Evolutionary conservation across 2,888 invertebrate genomes (phyloP), one percentile per base, ranked within the genome.

Genomic region (Eudemis profundana): DNA sequence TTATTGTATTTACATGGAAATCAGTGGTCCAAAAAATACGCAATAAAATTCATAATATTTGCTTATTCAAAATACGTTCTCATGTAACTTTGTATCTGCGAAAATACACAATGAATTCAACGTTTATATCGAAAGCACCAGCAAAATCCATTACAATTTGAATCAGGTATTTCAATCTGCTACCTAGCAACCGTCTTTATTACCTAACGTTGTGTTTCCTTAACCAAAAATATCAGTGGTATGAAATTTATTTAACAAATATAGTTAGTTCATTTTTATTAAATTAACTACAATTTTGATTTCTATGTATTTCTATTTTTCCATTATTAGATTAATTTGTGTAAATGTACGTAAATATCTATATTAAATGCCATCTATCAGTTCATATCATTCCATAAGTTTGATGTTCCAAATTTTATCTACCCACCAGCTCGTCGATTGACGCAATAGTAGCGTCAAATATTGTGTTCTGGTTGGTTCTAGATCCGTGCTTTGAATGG

Each of bases 401-500:
- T 40, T 40, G 40, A 40, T 15, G 7, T n/a, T 21, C n/a, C 4
- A 42, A 10, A 36, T n/a, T n/a, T n/a, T n/a, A 49, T 15, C n/a
- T 46, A 65, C 38, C 65, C 46, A 60, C 59, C 65, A 63, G 53
- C 42, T 44, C 21, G 56, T 70, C 71, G 74, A 75, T 75, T 84
- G 92, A 90, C 91, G 92, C 91, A 78, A 85, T 81, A 81, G 78
- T 85, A 87, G 92, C 93, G 89, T 92, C 92, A 90, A 90, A 89
- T 90, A 91, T 90, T 92, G 90, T 92, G 89, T 92, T 93, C 89
- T 93, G 90, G 87, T 93, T 93, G 93, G 92, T 93, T 93, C 93
- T 94, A 94, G 93, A 94, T 94, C 87, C 93, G 93, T 94, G 93
- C 93, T 93, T 94, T 94, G 91, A 93, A 93, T 93, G 93, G 93